A percentile compares a stretch with the other conserved stretches of the same genome.
phyloP scores from a whole-genome alignment of 2,113 vertebrate genomes.

The Phainopepla nitens region DNA sequence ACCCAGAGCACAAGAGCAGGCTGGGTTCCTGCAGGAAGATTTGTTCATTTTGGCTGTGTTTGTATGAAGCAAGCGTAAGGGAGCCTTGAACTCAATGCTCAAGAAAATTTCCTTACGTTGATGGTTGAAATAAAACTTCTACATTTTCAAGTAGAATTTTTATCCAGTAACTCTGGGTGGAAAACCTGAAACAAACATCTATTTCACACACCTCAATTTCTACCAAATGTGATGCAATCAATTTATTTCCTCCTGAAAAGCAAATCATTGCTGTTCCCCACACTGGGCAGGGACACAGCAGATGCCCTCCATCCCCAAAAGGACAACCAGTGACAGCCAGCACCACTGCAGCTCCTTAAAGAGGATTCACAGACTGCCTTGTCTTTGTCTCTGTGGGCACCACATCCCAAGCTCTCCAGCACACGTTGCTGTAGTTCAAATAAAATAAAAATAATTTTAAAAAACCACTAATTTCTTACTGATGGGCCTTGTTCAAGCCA shows the following conservation, averaged over 20 bases:
- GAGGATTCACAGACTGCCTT: neutral
- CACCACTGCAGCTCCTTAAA: neutral
- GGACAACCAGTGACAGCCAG: neutral
- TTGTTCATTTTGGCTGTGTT: neutral
- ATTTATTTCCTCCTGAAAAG: neutral
- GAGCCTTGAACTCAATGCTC: neutral
- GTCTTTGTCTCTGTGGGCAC: neutral
- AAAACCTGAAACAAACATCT: neutral
- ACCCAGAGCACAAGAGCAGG: neutral
- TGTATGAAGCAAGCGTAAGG: fast-evolving
- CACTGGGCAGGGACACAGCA: neutral
- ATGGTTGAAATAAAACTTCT: neutral
- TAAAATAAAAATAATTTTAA: fast-evolving
- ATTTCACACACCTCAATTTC: neutral
- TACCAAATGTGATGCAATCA: neutral
- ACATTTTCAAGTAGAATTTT: neutral
- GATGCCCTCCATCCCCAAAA: neutral
- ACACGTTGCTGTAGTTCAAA: fast-evolving
- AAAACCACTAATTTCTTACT: neutral
- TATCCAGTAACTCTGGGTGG: neutral
- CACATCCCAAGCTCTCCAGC: neutral
- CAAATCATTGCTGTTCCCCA: too few relatives aligned
- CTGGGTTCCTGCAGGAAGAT: fast-evolving
- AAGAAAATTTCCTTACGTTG: neutral
- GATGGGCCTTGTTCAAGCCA: neutral